Conservation (phyloP, 2,113 vertebrate genomes). For the Ardeotis arabs region DNA sequence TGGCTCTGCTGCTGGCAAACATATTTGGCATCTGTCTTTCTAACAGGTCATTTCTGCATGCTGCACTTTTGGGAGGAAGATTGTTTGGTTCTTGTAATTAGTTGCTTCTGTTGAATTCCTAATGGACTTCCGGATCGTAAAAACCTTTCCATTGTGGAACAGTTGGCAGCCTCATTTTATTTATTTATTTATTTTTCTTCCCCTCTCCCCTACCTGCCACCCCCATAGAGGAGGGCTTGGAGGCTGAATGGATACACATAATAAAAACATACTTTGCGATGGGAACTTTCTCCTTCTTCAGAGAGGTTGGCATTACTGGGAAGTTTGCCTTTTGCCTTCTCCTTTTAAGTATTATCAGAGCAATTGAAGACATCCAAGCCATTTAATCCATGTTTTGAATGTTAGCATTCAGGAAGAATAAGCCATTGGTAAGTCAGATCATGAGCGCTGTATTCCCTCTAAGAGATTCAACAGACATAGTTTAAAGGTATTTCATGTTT, state of each 20-base stretch:
- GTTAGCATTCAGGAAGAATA: background rate
- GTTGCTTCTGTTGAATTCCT: constrained; percentile 59
- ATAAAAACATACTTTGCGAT: background rate
- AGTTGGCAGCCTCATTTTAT: constrained; percentile 17
- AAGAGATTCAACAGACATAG: background rate
- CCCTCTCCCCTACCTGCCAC: background rate
- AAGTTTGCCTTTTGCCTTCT: background rate
- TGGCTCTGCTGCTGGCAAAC: background rate
- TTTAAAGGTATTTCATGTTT: background rate
- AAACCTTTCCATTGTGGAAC: constrained; percentile 32
- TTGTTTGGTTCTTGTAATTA: constrained; percentile 59
- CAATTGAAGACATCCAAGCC: background rate
- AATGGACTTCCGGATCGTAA: background rate
- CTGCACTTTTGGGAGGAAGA: background rate
- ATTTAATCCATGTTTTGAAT: background rate
- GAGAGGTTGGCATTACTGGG: background rate
- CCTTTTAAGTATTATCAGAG: background rate
- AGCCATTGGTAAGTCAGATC: background rate
- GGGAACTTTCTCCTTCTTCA: background rate
- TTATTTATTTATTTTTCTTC: background rate
- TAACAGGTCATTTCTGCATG: constrained; percentile 39
- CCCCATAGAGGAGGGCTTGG: background rate
- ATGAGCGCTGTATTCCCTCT: background rate
- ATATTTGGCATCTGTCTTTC: constrained; percentile 45
- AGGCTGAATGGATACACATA: background rate